Evolutionary conservation across 2,888 invertebrate genomes (phyloP), one percentile per base, ranked within the genome.

Genomic region (Disparrhopalites patrizii): DNA sequence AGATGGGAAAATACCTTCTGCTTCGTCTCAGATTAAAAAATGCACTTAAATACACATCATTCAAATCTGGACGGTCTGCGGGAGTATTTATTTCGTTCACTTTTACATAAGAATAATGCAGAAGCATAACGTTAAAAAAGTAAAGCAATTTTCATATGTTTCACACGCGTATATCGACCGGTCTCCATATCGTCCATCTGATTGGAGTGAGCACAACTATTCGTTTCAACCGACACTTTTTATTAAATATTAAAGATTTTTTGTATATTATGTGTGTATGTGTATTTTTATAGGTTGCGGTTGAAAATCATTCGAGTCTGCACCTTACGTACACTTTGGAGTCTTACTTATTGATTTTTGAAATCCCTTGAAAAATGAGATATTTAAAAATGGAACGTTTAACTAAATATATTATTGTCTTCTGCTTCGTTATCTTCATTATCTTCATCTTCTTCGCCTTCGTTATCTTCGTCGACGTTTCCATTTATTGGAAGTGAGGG

Each of bases 391-490:
- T 40, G 25, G 50, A 27, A 31, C 38, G 23, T 63, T 63, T 54
- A 62, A 43, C 47, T 43, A 55, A 55, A 47, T 20, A 30, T 47
- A 65, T 31, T 47, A 50, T 58, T 57, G 20, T 65, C 58, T 1
- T 23, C 33, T n/a, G 31, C 43, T 40, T 63, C 54, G 15, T 43
- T 63, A 20, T 51, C 36, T 13, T 43, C 58, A 18, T 28, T 31
- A 18, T 31, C 54, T 23, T 52, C 50, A 18, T 66, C 66, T 30
- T 67, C 58, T 20, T 63, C 58, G 5, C 27, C 63, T 51, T 56
- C 52, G 30, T 62, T 55, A 15, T 67, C 67, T 33, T 52, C 57
- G 28, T 67, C 67, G 15, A 50, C 28, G 27, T 67, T 58, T 18
- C 67, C 64, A 47, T 65, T 67, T 3, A 61, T 18, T 20, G 60